A percentile compares a stretch with the other conserved stretches of the same genome.
These are phyloP conservation scores for Lerista edwardsae DNA, from an alignment of 2,797 vertebrate genomes.

Conservation along the genomic window DNA sequence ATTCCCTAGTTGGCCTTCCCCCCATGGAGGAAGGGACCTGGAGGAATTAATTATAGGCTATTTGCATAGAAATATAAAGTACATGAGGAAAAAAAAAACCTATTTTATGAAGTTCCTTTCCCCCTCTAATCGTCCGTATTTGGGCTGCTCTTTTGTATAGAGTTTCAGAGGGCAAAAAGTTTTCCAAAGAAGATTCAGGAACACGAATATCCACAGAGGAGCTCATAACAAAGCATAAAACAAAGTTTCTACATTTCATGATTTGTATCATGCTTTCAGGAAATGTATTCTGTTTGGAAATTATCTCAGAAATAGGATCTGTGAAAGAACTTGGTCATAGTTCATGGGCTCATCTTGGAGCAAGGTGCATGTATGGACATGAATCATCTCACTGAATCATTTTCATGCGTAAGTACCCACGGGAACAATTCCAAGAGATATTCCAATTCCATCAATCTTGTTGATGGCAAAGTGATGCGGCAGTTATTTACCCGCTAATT, in stretches of 20 bases:
- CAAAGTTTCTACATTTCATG: background rate
- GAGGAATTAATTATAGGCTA: conserved; percentile 66
- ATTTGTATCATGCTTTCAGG: background rate
- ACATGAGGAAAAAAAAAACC: conserved; percentile 19
- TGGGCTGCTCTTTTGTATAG: conserved; percentile 12
- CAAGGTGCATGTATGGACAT: background rate
- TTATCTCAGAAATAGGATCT: background rate
- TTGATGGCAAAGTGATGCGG: background rate
- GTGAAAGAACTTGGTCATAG: background rate
- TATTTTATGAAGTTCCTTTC: background rate
- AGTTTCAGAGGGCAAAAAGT: conserved; percentile 19
- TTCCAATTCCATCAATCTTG: background rate
- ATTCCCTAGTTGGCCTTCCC: conserved; percentile 43
- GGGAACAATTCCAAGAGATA: background rate
- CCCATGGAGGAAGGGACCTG: conserved; percentile 54
- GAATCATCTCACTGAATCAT: background rate
- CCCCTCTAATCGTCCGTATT: background rate
- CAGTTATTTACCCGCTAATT: background rate
- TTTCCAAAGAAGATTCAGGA: conserved; percentile 26
- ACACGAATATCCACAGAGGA: conserved; percentile 3
- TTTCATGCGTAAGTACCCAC: background rate
- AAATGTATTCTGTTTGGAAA: background rate
- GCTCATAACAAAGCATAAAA: background rate
- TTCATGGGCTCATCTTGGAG: background rate
- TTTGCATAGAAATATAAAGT: conserved; percentile 59